Percentiles rank a stretch among this genome's conserved stretches.
phyloP scores from a whole-genome alignment of 2,797 vertebrate genomes.

The Siniperca undulata region DNA sequence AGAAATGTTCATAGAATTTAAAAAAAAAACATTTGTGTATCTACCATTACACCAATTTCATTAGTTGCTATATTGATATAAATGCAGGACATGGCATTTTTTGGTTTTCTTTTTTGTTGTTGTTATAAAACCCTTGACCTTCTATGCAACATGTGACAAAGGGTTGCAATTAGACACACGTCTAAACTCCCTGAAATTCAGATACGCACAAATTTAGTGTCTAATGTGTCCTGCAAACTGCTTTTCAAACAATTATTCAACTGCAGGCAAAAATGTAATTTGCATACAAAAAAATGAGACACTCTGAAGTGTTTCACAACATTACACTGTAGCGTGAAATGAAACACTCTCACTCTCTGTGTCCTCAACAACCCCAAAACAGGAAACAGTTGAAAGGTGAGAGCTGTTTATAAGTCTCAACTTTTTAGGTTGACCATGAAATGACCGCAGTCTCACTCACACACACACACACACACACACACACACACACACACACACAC shows the following conservation, averaged over 20 bases:
- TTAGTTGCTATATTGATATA: no score
- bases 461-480: conserved; percentile 37
- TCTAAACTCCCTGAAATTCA: background rate
- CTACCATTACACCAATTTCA: no score
- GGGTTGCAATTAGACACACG: no score
- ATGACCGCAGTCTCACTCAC: conserved; percentile 59
- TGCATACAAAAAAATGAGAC: conserved; percentile 7
- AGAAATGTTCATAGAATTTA: no score
- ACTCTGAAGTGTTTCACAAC: conserved; percentile 21
- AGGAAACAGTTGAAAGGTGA: conserved; percentile 77
- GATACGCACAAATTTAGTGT: no score
- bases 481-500: conserved; percentile 56
- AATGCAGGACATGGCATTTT: no score
- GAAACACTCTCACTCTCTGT: conserved; percentile 11
- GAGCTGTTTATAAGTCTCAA: conserved; percentile 49
- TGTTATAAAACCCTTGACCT: no score
- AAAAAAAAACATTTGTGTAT: no score
- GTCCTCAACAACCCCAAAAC: conserved; percentile 53
- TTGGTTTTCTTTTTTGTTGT: no score
- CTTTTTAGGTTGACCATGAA: conserved; percentile 60
- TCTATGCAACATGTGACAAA: no score
- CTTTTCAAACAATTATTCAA: conserved; percentile 10
- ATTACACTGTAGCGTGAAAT: conserved; percentile 3
- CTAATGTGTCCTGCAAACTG: background rate
- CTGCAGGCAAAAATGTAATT: conserved; percentile 16